Evolutionary conservation across 2,888 invertebrate genomes (phyloP).

Genomic region (Diaphora mendica): DNA sequence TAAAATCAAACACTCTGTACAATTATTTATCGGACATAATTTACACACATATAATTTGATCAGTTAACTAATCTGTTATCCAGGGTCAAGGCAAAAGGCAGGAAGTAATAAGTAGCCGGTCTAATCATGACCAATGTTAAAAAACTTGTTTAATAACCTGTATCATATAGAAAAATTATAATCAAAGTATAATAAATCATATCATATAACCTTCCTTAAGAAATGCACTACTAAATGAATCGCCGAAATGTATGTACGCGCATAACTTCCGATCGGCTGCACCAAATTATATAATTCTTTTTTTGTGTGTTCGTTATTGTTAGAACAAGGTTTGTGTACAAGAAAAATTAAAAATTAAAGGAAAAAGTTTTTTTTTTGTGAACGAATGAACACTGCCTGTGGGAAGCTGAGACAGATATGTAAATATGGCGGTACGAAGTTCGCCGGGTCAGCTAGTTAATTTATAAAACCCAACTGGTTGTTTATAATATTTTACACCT

Average conservation of each 20-base stretch:
- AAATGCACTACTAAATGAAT: neutral
- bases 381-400: too few species aligned
- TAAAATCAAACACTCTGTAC: too few species aligned
- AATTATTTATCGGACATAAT: neutral
- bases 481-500: neutral
- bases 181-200: neutral
- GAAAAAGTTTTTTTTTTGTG: too few species aligned
- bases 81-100: neutral
- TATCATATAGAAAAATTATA: neutral
- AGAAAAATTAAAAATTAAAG: too few species aligned
- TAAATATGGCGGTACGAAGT: too few species aligned
- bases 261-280: too few species aligned
- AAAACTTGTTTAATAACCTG: neutral
- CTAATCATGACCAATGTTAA: neutral
- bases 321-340: too few species aligned
- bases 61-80: neutral
- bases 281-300: too few species aligned
- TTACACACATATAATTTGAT: constrained; percentile 5
- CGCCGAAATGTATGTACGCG: too few species aligned
- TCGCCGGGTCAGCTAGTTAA: neutral
- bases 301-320: too few species aligned
- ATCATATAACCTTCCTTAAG: neutral
- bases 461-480: neutral
- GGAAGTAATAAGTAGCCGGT: neutral
- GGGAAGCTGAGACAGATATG: too few species aligned